These are phyloP conservation scores for Acrossocheilus wenchowensis DNA, from an alignment of 2,797 vertebrate genomes.

Conservation along the genomic window DNA sequence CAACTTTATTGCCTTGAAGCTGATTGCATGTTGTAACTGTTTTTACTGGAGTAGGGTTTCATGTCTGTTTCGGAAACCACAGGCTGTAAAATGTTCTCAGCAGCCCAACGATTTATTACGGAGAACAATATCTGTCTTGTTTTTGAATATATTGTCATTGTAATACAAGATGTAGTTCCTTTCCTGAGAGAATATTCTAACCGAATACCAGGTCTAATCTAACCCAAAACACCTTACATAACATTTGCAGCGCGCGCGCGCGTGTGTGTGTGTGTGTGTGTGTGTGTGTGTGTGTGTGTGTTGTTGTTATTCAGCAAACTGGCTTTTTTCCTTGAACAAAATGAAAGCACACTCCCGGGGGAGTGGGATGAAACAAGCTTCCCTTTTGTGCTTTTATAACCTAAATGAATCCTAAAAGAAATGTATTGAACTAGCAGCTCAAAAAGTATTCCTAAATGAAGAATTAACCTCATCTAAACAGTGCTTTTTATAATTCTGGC, in stretches of 20 bases:
- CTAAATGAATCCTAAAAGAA: not conserved
- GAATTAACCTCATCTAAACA: not conserved
- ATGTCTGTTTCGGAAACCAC: not conserved
- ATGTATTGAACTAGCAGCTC: not conserved
- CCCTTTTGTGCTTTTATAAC: not conserved
- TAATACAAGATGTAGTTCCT: not conserved
- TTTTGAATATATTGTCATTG: not conserved
- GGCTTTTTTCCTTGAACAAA: not conserved
- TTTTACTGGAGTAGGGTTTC: not conserved
- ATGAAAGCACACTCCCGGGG: not conserved
- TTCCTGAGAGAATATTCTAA: not conserved
- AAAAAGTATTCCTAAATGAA: not conserved
- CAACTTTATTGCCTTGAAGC: not conserved
- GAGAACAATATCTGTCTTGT: not conserved
- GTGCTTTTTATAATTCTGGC: not conserved
- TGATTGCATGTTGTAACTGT: not conserved
- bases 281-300: not conserved
- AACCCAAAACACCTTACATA: constrained; percentile 61
- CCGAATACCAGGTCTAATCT: constrained; percentile 17
- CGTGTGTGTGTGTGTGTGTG: not conserved
- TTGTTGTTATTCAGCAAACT: constrained; percentile 43
- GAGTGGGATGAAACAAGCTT: not conserved
- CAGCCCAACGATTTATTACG: not conserved
- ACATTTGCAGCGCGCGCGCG: constrained; percentile 37
- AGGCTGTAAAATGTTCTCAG: constrained; percentile 1